Base-by-base conservation (phyloP, 2,113 vertebrate genomes). In the Datnioides undecimradiatus region DNA sequence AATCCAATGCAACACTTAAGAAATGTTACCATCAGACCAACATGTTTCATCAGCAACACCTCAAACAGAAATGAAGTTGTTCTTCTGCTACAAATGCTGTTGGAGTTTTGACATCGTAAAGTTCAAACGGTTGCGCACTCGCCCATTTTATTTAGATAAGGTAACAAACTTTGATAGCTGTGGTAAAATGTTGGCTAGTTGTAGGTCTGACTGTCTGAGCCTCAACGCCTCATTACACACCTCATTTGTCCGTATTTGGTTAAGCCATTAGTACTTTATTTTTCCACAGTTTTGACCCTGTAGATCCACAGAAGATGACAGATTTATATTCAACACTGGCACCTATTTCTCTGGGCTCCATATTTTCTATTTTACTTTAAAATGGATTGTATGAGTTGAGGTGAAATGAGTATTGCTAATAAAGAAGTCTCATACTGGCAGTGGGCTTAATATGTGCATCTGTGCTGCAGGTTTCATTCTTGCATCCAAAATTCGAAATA, bases 321-420 rank as follows among this genome's bases (percentile, higher is more conserved):
- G 43, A 54, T 66, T 71, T 25, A 29, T 63, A 40, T 41, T 17
- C 21, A 74, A 8, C 13, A 51, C 43, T 46, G 21, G 21, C 51
- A 54, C 10, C 36, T 29, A 23, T n/a, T 51, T 55, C 25, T 43
- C 11, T 31, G 1, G 23, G 8, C 43, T 64, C 17, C n/a, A 45
- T 10, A 25, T 43, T 71, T 57, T 75, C 27, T 43, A 12, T 54
- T 33, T 57, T 3, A 51, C 66, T 51, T 49, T 69, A 51, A 57
- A 64, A 12, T 70, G 8, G 36, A 29, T 46, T 58, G 31, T 17
- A 46, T 36, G n/a, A 57, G 27, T 5, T 13, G n/a, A 69, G 19
- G 10, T 60, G 23, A 65, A 27, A 66, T 51, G 10, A 59, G 21
- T 60, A 34, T 6, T 2, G 45, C 43, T 54, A 48, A 49, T 64